Evolutionary conservation across 2,888 invertebrate species (phyloP), one percentile per base, ranked within the genome.

Genomic region (Idaea dimidiata): DNA sequence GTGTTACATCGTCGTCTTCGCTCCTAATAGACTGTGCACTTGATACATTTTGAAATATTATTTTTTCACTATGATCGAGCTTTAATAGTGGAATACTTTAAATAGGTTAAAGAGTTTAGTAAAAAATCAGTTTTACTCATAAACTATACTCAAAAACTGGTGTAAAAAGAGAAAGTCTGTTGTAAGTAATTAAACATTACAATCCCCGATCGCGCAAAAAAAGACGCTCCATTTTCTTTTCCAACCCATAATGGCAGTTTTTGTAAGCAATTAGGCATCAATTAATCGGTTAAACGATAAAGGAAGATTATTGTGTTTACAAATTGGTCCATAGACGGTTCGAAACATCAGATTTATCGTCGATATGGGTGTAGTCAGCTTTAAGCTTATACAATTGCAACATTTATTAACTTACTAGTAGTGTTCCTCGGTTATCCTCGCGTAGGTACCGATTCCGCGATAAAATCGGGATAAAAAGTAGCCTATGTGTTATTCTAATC

Each of bases 291-390:
- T 68, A 74, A 77, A 76, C 73, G 72, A 70, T 74, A 69, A 74
- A 72, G 72, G 70, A 60, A 76, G 76, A 78, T 80, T 79, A 80
- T 73, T 75, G 69, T 78, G 73, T 75, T 73, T 74, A 76, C 72
- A 74, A 78, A 80, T 80, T 72, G 75, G 68, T 73, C 73, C 73
- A 74, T 73, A 73, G 76, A 72, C 73, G 66, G 66, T 66, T 43
- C 63, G 68, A 63, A 43, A 64, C 64, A 54, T 60, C 62, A 66
- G 67, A 77, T 79, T 77, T 75, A 79, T 72, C 65, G 71, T 58
- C 66, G 71, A 75, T 67, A 65, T 75, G 69, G 72, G 68, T 60
- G 58, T 55, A 59, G 62, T 70, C 59, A 62, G 64, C 10, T 43
- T 70, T 70, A 70, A 66, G 65, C 63, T 65, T 70, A 24, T 72